Evolutionary conservation across 2,797 vertebrate genomes (phyloP), one percentile per base, ranked within the genome.

Genomic region (Poecilia picta): DNA sequence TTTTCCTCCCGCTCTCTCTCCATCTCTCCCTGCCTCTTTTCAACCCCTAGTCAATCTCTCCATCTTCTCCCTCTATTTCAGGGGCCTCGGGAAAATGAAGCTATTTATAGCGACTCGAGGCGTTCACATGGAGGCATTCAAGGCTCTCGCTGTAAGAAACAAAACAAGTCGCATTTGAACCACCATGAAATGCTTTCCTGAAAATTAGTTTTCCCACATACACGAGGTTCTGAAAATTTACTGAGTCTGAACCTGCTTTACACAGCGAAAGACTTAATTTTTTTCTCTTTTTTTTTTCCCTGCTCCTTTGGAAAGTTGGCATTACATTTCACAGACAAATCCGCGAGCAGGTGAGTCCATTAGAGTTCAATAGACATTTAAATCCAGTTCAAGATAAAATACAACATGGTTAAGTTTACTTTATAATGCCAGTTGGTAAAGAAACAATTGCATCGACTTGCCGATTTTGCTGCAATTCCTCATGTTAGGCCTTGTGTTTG

Each of bases 51-150:
- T 93, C 89, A 92, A 87, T 84, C 79, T 80, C 73, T 86, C 89
- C 79, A 86, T 86, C 78, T 80, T 77, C 68, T 78, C 82, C 76
- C 59, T 25, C 71, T 57, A 75, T 84, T 88, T 76, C 78, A 16
- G 77, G 85, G 81, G 82, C 5, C 23, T 83, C 83, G 81, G 81
- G 79, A 88, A 89, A 87, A 85, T 74, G 68, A 72, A 83, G 85
- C 83, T 93, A 94, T 93, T 93, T 91, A 89, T 90, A 90, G 91
- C 73, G 59, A 73, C 76, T 53, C 11, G 85, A 77, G 84, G n/a
- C 75, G 49, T 59, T 79, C 23, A 6, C 4, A 5, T 62, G 2
- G 28, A 62, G 79, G 83, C 76, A 53, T 59, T 79, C 20, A 8
- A 79, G 76, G 78, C 82, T 64, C 76, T 55, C 68, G 45, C 1